A percentile compares a stretch with the other conserved stretches of the same genome.
phyloP scores from a whole-genome alignment of 2,888 invertebrate species.

The Agonum fuliginosum region DNA sequence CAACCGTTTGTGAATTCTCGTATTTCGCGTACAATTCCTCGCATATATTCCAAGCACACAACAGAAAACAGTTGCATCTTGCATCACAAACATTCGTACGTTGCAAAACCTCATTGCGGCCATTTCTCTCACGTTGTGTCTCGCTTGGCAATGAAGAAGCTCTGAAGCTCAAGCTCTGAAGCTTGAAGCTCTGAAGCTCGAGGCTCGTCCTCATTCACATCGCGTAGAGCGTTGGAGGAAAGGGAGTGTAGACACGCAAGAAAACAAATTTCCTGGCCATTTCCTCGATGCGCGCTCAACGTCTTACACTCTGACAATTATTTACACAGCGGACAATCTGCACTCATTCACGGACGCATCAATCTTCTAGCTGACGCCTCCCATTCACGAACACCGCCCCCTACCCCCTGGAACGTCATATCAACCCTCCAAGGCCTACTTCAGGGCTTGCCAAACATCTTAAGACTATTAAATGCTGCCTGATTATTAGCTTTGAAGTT shows the following conservation, averaged over 20 bases:
- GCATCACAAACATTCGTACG: too few species aligned
- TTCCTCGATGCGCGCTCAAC: conserved; percentile 43
- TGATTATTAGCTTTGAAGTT: too few species aligned
- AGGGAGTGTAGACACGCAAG: conserved; percentile 36
- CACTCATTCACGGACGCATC: conserved; percentile 47
- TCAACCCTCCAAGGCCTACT: background rate
- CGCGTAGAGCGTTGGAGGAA: background rate
- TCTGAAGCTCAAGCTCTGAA: background rate
- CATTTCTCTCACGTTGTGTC: too few species aligned
- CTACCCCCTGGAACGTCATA: background rate
- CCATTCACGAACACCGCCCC: background rate
- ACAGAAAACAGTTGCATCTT: too few species aligned
- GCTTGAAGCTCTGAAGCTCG: too few species aligned
- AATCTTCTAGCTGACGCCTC: conserved; percentile 41
- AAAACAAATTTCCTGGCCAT: conserved; percentile 58
- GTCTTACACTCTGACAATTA: conserved; percentile 46
- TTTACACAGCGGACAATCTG: conserved; percentile 56
- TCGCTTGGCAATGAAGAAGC: background rate
- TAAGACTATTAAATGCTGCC: too few species aligned
- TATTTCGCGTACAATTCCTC: too few species aligned
- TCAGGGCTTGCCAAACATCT: background rate
- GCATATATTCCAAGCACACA: too few species aligned
- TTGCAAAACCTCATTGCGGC: too few species aligned
- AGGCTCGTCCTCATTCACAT: conserved; percentile 10
- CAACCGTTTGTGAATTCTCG: too few species aligned